Evolutionary conservation across 2,797 vertebrate genomes (phyloP), one percentile per base, ranked within the genome.

Genomic region (Microchirus variegatus): DNA sequence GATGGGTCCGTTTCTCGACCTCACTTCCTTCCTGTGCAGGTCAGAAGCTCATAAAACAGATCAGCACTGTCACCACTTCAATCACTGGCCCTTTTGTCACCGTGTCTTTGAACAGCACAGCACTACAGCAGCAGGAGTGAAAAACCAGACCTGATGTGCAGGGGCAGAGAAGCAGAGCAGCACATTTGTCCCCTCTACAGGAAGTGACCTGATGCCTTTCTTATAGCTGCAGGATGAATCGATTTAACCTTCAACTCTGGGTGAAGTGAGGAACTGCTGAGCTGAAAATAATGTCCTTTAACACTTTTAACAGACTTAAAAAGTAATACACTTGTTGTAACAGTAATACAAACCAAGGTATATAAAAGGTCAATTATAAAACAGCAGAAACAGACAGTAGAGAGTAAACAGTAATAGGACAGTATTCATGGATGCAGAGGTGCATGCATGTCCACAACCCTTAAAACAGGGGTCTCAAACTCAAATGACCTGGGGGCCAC

Each of bases 171-270:
- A 31, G 31, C 5, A 8, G 31, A 6, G 22, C 41, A 13, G 73
- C 73, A 87, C 87, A 86, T 91, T 69, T 87, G 84, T 90, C 82
- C 81, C 75, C 62, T 71, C 31, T 58, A 75, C 75, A 90, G 88
- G 89, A 92, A 89, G 82, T 85, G 83, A 76, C 57, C 69, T 71
- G 73, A 70, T 42, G 64, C 67, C 67, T 77, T 75, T 38, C 73
- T 84, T 78, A 78, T 77, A 75, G 70, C 81, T 75, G 80, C 78
- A 86, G 78, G 76, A 78, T 85, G 82, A 82, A 83, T 74, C 62
- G 77, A 69, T 78, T 87, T 91, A 77, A 88, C 86, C 88, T 84
- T 75, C 77, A 69, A 82, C 75, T 54, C 46, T 52, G 57, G 36
- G 42, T 66, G 49, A 18, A 71, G 42, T 1, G 19, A 44, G 37